A percentile compares a stretch with the other conserved stretches of the same genome.
These are phyloP conservation scores for Elephantulus edwardii DNA, from an alignment of 2,113 vertebrate genomes.

Conservation along the genomic window DNA sequence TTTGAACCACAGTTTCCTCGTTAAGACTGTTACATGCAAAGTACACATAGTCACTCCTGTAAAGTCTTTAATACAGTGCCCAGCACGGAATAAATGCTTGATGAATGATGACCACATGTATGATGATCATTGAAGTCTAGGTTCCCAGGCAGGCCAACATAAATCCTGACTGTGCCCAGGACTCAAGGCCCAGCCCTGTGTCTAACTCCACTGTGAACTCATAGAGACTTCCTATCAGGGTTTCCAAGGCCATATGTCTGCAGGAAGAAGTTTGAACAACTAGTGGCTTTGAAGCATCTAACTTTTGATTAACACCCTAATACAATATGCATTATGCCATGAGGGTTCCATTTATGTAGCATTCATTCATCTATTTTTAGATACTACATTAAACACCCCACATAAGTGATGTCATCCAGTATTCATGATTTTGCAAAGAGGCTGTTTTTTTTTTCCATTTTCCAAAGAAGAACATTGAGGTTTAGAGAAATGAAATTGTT, in stretches of 20 bases:
- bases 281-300: too few relatives aligned
- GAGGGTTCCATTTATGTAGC: too few relatives aligned
- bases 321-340: too few relatives aligned
- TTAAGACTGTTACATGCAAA: not conserved
- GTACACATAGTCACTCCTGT: not conserved
- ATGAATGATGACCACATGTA: not conserved
- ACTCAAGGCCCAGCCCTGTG: too few relatives aligned
- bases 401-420: not conserved
- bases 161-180: not conserved
- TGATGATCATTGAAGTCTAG: not conserved
- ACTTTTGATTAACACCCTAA: too few relatives aligned
- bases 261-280: too few relatives aligned
- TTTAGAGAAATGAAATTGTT: not conserved
- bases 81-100: not conserved
- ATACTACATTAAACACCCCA: too few relatives aligned
- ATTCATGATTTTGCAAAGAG: not conserved
- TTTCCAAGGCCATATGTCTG: too few relatives aligned
- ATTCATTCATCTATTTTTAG: too few relatives aligned
- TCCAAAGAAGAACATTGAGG: not conserved
- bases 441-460: not conserved
- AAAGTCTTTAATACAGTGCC: not conserved
- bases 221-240: too few relatives aligned
- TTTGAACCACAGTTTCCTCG: not conserved
- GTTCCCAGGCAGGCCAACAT: not conserved
- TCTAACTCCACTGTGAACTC: too few relatives aligned